Conservation (phyloP, 1,140 invertebrate genomes). For the Drosophila lini region DNA sequence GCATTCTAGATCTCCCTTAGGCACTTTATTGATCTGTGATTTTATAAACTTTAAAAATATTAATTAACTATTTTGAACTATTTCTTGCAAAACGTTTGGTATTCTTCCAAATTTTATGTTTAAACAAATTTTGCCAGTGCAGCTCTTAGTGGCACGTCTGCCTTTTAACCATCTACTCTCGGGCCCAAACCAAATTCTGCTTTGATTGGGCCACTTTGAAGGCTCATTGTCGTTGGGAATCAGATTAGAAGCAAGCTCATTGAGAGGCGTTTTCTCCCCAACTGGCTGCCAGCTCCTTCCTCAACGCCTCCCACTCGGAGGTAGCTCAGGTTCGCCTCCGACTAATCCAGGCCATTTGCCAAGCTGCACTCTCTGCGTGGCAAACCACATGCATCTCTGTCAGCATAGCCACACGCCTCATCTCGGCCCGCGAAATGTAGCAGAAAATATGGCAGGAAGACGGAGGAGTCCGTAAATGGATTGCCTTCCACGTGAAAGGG, state of each 20-base stretch:
- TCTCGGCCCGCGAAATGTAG: constrained; percentile 23
- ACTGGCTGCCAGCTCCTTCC: neutral
- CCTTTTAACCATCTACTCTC: constrained; percentile 20
- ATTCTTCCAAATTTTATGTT: neutral
- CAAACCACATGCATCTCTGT: constrained; percentile 48
- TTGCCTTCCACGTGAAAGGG: constrained; percentile 67
- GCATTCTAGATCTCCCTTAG: no score
- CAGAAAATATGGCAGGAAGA: constrained; percentile 36
- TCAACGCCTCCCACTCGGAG: neutral
- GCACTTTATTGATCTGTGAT: no score
- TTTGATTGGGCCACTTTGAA: constrained; percentile 46
- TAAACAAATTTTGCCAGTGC: neutral
- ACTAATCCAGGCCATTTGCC: constrained; percentile 42
- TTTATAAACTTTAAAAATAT: no score
- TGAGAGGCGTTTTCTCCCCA: neutral
- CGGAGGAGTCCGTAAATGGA: constrained; percentile 68
- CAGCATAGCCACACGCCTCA: constrained; percentile 10
- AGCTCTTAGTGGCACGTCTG: constrained; percentile 17
- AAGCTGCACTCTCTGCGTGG: constrained; percentile 30
- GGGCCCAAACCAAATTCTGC: constrained; percentile 15
- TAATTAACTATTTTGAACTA: no score
- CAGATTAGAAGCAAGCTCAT: constrained; percentile 38
- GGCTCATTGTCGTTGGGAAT: constrained; percentile 42
- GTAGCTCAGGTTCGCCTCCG: constrained; percentile 24
- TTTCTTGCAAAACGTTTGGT: no score